Evolutionary conservation across 2,113 vertebrate species (phyloP), one percentile per base, ranked within the genome.

Genomic region (Raphicerus campestris): DNA sequence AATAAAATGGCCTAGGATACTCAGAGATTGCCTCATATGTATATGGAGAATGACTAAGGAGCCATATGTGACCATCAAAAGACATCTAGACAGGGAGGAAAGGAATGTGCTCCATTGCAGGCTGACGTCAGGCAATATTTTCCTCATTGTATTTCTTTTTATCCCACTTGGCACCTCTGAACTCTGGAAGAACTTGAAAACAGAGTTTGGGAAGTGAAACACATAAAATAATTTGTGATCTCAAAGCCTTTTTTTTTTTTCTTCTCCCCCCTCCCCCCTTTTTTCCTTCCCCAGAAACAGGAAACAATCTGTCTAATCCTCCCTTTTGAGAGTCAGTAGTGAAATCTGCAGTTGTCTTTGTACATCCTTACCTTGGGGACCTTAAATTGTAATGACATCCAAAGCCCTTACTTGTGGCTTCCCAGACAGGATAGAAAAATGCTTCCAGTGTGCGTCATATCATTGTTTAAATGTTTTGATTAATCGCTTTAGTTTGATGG

Each of bases 391-490:
- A 98, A 97, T 93, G 95, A 97, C 35, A 32, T 97, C 93, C 70
- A 22, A 96, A 97, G 95, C 70, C 49, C 97, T 97, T 87, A 75
- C 95, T 98, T 88, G 95, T 97, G 96, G 97, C 96, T 98, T 95
- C 95, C 96, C 96, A 98, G 98, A 98, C 98, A 98, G 98, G 97
- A 98, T 98, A 98, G 97, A 89, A 97, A 98, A 98, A 97, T 86
- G 56, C 93, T 98, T 98, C 95, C 98, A 98, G 87, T 97, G 96
- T 98, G 97, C 87, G 87, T 98, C 98, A 98, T 91, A 94, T 98
- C 97, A 98, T 98, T 98, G 98, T 98, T 98, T 98, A 97, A 98
- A 98, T 98, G 97, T 98, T 98, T 98, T 97, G 88, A 98, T 96
- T 98, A 98, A 98, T 98, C 70, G 35, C 89, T 93, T 93, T 45